Evolutionary conservation across 2,113 vertebrate genomes (phyloP), one percentile per base, ranked within the genome.

Genomic region (Cyrtonyx montezumae): DNA sequence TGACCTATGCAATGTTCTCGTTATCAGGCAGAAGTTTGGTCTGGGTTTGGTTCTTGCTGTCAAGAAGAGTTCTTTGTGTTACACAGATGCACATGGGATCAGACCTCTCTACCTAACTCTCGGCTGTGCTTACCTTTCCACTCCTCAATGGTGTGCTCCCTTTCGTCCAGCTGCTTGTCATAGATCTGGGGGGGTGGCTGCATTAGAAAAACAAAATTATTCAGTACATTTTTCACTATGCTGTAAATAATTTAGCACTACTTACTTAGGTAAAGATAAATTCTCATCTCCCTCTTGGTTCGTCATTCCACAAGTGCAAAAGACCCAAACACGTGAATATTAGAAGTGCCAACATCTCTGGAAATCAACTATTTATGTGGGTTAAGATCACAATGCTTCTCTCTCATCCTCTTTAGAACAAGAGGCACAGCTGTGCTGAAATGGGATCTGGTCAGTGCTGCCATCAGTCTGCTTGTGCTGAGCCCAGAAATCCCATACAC

Each of bases 61-160:
- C 49, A 66, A 66, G 18, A 87, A 32, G 19, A 61, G 43, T 59
- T 45, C 7, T 70, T 71, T 37, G 16, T 48, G 82, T 73, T 65
- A n/a, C 21, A 36, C 13, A 28, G 61, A 59, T 3, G 3, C 21
- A 34, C 1, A 53, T 58, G 49, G 18, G 25, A 46, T 2, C 1
- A 32, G 25, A 32, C 28, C 59, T 87, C 71, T 17, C 40, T 22
- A 11, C 25, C 6, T 28, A 79, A 77, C 79, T 75, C 32, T 36
- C 73, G 93, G 48, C 30, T 20, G 48, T 3, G 8, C 30, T 97
- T 97, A 99, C 99, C 99, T 99, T 99, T 99, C 99, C 99, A 99
- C 97, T 99, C 99, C 95, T 99, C 99, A 17, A 99, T 99, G 86
- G 99, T 99, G 94, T 99, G 99, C 98, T 99, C 99, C 98, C 99